Evolutionary conservation across 2,888 invertebrate genomes (phyloP).

Genomic region (Dilophus febrilis): DNA sequence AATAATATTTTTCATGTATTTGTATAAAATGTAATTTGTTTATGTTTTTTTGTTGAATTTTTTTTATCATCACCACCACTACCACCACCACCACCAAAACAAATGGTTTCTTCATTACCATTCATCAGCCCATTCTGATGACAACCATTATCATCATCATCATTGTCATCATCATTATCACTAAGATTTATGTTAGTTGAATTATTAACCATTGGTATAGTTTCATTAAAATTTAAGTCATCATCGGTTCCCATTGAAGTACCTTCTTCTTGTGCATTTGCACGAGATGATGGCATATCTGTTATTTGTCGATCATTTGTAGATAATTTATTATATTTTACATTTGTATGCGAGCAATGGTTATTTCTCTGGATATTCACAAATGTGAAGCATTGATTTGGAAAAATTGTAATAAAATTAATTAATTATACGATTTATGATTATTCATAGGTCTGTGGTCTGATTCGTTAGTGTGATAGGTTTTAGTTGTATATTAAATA

Average conservation of each 20-base stretch:
- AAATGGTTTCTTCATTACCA: neutral
- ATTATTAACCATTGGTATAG: constrained; percentile 2
- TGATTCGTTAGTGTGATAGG: too few species aligned
- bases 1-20: neutral
- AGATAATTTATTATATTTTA: constrained; percentile 5
- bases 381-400: too few species aligned
- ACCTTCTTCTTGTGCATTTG: constrained; percentile 9
- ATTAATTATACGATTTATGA: too few species aligned
- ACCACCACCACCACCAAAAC: too few species aligned
- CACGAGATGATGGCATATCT: constrained; percentile 6
- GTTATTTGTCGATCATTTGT: constrained; percentile 2
- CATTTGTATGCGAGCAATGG: constrained; percentile 9
- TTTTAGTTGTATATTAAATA: too few species aligned
- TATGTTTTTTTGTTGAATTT: neutral
- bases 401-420: too few species aligned
- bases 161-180: constrained; percentile 16
- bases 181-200: constrained; percentile 11
- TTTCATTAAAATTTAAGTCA: neutral
- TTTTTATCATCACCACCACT: too few species aligned
- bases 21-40: constrained; percentile 1
- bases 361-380: constrained; percentile 24
- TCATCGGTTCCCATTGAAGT: too few species aligned
- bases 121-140: neutral
- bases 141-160: constrained; percentile 13
- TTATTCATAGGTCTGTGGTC: too few species aligned